Percentiles rank a stretch among this genome's conserved stretches.
Evolutionary conservation across 1,140 invertebrate genomes (phyloP).

Genomic region (Megalopta genalis): DNA sequence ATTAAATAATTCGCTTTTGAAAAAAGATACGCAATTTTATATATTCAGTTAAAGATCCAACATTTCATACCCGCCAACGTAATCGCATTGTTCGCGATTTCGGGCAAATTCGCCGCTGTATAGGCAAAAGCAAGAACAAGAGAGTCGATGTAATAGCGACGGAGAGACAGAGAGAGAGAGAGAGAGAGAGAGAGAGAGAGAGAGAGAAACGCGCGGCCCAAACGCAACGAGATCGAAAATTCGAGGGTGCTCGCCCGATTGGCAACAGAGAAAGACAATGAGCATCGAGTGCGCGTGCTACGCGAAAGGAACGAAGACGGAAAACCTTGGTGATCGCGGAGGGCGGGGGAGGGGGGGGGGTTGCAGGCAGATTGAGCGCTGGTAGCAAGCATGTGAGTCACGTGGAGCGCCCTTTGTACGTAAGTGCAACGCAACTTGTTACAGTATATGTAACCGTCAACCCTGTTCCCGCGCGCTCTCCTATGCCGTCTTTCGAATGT

Average conservation of each 20-base stretch:
- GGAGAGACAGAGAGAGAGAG: too few relatives aligned
- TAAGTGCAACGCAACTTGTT: conserved; percentile 69
- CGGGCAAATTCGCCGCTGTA: too few relatives aligned
- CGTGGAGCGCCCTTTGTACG: conserved; percentile 73
- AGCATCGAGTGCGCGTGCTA: conserved; percentile 14
- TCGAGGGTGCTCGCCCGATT: background rate
- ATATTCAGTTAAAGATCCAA: too few relatives aligned
- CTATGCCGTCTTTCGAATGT: too few relatives aligned
- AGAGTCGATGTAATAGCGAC: background rate
- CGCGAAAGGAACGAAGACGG: conserved; percentile 11
- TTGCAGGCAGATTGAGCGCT: conserved; percentile 35
- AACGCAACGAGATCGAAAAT: conserved; percentile 4
- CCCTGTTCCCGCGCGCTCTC: conserved; percentile 14
- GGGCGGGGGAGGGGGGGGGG: conserved; percentile 8
- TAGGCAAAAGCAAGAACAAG: background rate
- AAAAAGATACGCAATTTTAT: too few relatives aligned
- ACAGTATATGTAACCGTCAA: conserved; percentile 59
- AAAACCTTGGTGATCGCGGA: conserved; percentile 14
- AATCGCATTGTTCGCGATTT: too few relatives aligned
- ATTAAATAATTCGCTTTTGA: too few relatives aligned
- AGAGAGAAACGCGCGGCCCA: too few relatives aligned
- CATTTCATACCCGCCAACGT: too few relatives aligned
- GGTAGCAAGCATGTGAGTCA: conserved; percentile 73
- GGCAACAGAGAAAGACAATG: conserved; percentile 6
- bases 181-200: too few relatives aligned